Evolutionary conservation across 2,888 invertebrate genomes (phyloP), one percentile per base, ranked within the genome.

Genomic region (Quadroppia sp.): DNA sequence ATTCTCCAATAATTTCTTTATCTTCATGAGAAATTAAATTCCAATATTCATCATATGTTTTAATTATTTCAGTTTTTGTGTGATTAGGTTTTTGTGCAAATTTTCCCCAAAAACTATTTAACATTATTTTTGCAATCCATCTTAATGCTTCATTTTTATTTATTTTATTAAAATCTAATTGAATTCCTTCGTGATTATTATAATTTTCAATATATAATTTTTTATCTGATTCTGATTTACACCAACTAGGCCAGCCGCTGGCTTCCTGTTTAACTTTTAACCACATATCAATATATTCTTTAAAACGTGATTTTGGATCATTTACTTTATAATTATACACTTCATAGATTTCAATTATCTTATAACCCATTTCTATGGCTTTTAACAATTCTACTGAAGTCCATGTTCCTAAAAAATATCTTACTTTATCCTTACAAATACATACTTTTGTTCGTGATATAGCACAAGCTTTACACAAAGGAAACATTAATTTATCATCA

Each of bases 1-100:
- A n/a, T n/a, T n/a, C n/a, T n/a, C n/a, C 48, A 6, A 48, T n/a
- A 11, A 48, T n/a, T n/a, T 48, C 17, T 48, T n/a, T n/a, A n/a
- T n/a, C n/a, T n/a, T n/a, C n/a, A n/a, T n/a, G n/a, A n/a, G 17
- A 15, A 11, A 48, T n/a, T 9, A 48, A 15, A 11, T 48, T n/a
- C 20, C 15, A 11, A 48, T 48, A 3, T 48, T 48, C 20, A 48
- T 48, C 20, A n/a, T n/a, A n/a, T n/a, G n/a, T n/a, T n/a, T n/a
- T n/a, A n/a, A n/a, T n/a, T n/a, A 53, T 53, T 53, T 20, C 7
- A 23, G 13, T 23, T 53, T 25, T 53, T 9, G 20, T 2, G 3
- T 53, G 53, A 53, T 53, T 53, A 13, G 53, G 53, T 53, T 17
- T 53, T 53, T 53, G 53, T 4, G 53, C 53, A 23, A 53, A 23